Base-by-base conservation (phyloP, 1,140 invertebrate species). In the Copidosoma floridanum region DNA sequence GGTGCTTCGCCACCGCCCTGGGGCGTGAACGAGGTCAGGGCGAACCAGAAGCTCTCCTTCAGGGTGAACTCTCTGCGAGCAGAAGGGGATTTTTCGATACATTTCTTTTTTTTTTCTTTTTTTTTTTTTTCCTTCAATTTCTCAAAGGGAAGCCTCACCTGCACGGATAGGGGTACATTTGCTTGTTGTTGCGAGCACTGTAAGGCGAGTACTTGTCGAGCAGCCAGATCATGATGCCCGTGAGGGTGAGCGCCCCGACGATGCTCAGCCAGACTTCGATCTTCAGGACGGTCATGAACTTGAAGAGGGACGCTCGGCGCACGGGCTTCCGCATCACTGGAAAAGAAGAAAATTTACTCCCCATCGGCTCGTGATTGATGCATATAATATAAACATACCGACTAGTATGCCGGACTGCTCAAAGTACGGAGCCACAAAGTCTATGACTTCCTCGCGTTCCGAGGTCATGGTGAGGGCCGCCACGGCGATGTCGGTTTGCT, bases 1-100 rank as follows among this genome's bases (percentile, higher is more conserved):
- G 92, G 92, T 3, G 90, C 86, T 79, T 93, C 91, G 0, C 91
- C 92, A 0, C 92, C 92, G 1, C 94, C 93, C 79, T 95, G 92
- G 1, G 92, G 92, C 1, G 94, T 94, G 68, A 97, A 92, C 2
- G 93, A 94, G 1, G 93, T 96, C 16, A 96, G 72, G 0, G 93
- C 90, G 72, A 96, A 97, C 94, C 94, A 97, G 69, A 96, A 91
- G 67, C 92, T 94, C 77, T 95, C 93, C 64, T 92, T 91, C 12
- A 94, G 77, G 0, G 91, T 93, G 66, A 94, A 94, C 68, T 92
- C 86, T 65, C 91, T 92, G 72, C 7, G 72, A 69, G 57, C n/a
- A 57, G 35, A 52, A 38, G 47, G 12, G 12, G 6, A 46, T 55
- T 32, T 32, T 32, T n/a, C n/a, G n/a, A n/a, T n/a, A n/a, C n/a